Percentiles rank a stretch among this genome's conserved stretches.
These are phyloP conservation scores for Polietes domitor DNA, from an alignment of 2,888 invertebrate species.

Conservation along the genomic window DNA sequence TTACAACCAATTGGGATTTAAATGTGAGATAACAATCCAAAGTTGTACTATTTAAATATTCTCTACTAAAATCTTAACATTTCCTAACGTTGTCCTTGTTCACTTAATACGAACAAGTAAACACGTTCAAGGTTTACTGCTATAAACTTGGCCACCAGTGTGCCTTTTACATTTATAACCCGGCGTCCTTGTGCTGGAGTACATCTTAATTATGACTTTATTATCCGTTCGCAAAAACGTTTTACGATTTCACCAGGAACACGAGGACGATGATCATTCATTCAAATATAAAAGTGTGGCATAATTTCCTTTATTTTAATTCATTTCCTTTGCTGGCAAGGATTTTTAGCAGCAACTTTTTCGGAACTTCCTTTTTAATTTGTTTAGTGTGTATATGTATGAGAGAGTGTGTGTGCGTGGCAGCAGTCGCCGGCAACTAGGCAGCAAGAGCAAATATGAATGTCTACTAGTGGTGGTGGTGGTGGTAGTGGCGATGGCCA, in stretches of 20 bases:
- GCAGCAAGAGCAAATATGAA: neutral
- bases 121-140: no score
- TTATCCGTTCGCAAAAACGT: conserved; percentile 31
- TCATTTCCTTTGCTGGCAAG: conserved; percentile 59
- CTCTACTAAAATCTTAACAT: no score
- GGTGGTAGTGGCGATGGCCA: neutral
- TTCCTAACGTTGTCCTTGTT: no score
- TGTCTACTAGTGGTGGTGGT: neutral
- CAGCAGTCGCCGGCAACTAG: neutral
- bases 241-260: neutral
- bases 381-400: conserved; percentile 20
- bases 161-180: neutral
- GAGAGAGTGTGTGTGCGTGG: no score
- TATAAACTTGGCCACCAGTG: neutral
- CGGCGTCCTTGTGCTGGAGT: neutral
- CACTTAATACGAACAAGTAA: no score
- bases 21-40: no score
- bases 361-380: conserved; percentile 57
- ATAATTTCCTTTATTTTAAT: conserved; percentile 66
- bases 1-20: no score
- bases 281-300: conserved; percentile 38
- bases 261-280: conserved; percentile 51
- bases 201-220: conserved; percentile 47
- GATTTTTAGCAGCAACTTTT: conserved; percentile 55
- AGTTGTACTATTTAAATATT: no score